These are phyloP conservation scores for Polylopha cassiicola DNA, from an alignment of 2,888 invertebrate genomes.

Conservation along the genomic window DNA sequence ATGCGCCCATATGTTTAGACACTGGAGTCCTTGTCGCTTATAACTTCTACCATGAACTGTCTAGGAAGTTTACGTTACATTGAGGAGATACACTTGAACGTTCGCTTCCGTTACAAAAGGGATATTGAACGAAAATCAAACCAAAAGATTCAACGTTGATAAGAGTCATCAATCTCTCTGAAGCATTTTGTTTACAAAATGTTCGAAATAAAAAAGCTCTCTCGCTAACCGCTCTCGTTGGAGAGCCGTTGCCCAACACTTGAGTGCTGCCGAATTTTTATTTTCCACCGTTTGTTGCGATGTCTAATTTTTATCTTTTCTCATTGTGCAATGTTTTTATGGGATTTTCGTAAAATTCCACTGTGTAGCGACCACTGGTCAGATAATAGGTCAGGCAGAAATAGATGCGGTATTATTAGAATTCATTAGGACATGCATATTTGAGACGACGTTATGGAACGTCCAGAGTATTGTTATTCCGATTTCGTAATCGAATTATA, in stretches of 20 bases:
- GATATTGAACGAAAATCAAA: constrained; percentile 22
- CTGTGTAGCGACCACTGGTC: constrained; percentile 45
- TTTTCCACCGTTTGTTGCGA: constrained; percentile 32
- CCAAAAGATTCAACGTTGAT: constrained; percentile 14
- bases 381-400: constrained; percentile 63
- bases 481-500: constrained; percentile 16
- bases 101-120: constrained; percentile 25
- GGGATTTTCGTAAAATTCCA: constrained; percentile 51
- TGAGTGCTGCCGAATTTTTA: constrained; percentile 35
- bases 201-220: constrained; percentile 54
- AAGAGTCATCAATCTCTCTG: constrained; percentile 21
- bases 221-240: constrained; percentile 39
- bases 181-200: constrained; percentile 38
- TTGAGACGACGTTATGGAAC: constrained; percentile 36
- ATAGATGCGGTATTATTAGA: constrained; percentile 59
- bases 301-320: constrained; percentile 34
- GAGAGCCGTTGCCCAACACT: constrained; percentile 45
- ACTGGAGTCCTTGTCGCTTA: constrained; percentile 15
- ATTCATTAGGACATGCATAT: constrained; percentile 57
- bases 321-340: constrained; percentile 61
- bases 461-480: constrained; percentile 12
- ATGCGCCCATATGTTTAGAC: constrained; percentile 41
- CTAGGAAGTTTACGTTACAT: constrained; percentile 42
- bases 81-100: constrained; percentile 1
- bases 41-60: constrained; percentile 42